A percentile compares a stretch with the other conserved stretches of the same genome.
These are phyloP conservation scores for Cochlearius cochlearius DNA, from an alignment of 2,113 vertebrate species.

Conservation along the genomic window DNA sequence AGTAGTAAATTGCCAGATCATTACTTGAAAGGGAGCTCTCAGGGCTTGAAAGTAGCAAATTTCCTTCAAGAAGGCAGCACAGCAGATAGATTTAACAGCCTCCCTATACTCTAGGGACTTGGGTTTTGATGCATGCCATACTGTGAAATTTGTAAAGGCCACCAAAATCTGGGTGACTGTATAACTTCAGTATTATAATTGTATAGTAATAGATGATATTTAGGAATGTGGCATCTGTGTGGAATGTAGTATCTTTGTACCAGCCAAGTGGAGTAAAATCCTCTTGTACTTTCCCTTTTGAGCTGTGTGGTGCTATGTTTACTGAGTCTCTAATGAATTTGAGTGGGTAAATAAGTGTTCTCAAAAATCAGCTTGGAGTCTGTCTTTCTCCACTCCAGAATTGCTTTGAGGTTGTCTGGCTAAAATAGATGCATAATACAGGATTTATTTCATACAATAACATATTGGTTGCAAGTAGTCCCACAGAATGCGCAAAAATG, in stretches of 20 bases:
- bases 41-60: neutral
- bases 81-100: neutral
- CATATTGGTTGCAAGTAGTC: conserved; percentile 4
- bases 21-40: neutral
- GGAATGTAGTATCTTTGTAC: neutral
- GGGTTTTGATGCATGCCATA: neutral
- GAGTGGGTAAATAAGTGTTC: conserved; percentile 32
- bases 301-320: conserved; percentile 23
- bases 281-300: conserved; percentile 6
- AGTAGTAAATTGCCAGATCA: neutral
- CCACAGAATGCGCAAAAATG: conserved; percentile 13
- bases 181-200: neutral
- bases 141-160: neutral
- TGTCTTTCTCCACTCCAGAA: conserved; percentile 20
- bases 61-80: neutral
- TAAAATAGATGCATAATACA: conserved; percentile 14
- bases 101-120: neutral
- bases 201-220: conserved; percentile 19
- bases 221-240: neutral
- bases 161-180: neutral
- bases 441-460: conserved; percentile 45
- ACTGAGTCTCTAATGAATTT: conserved; percentile 33
- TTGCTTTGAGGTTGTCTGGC: conserved; percentile 16
- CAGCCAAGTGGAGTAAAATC: conserved; percentile 26
- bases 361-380: neutral